These are phyloP conservation scores for Myrmecophaga tridactyla DNA, from an alignment of 2,113 vertebrate species.

Conservation along the genomic window DNA sequence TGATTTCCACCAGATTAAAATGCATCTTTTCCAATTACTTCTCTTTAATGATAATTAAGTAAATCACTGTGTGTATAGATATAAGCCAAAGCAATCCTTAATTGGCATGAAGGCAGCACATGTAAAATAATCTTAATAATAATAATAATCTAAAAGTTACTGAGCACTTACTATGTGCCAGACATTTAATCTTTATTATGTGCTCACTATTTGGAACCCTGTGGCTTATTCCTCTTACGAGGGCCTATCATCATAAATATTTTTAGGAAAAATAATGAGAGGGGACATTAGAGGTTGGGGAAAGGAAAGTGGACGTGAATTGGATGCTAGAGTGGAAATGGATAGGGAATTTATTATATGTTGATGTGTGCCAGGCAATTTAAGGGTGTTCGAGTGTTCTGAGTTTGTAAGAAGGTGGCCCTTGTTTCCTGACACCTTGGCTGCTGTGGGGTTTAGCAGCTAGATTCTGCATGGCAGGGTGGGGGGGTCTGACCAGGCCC, in stretches of 20 bases:
- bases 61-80: background rate
- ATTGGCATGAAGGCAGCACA: background rate
- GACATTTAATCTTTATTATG: constrained; percentile 23
- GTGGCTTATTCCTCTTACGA: background rate
- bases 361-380: background rate
- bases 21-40: constrained; percentile 42
- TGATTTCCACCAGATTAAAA: constrained; percentile 51
- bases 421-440: accelerated
- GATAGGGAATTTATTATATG: background rate
- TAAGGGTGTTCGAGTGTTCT: accelerated
- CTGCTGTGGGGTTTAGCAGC: background rate
- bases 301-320: background rate
- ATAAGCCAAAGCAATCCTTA: constrained; percentile 36
- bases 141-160: constrained; percentile 46
- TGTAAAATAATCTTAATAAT: constrained; percentile 55
- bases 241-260: background rate
- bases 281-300: background rate
- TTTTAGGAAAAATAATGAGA: background rate
- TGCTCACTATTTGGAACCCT: background rate
- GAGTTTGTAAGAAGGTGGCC: background rate
- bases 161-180: constrained; percentile 18
- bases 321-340: background rate
- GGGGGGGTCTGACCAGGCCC: background rate
- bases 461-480: background rate
- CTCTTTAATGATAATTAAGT: constrained; percentile 53